These are phyloP conservation scores for Vidua macroura DNA, from an alignment of 2,113 vertebrate species.

Conservation along the genomic window DNA sequence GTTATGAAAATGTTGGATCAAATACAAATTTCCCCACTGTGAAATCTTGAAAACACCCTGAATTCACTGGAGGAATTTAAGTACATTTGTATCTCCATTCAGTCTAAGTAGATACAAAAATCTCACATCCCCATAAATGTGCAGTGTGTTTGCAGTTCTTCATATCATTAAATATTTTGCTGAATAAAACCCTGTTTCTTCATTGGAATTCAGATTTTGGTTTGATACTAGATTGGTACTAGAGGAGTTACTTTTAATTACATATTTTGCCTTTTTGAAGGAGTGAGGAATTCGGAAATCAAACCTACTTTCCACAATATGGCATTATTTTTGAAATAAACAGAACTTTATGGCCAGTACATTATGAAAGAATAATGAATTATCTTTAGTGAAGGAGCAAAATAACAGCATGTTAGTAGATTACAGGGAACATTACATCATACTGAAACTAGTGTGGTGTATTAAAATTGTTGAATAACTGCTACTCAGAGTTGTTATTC, in stretches of 20 bases:
- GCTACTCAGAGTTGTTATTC: not conserved
- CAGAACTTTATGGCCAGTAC: not conserved
- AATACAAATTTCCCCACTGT: too few species aligned
- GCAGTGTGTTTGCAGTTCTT: not conserved
- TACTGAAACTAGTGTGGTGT: not conserved
- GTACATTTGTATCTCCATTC: accelerated
- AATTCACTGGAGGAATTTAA: not conserved
- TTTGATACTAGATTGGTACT: not conserved
- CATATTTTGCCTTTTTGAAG: not conserved
- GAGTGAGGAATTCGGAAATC: not conserved
- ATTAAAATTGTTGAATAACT: not conserved
- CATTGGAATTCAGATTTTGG: not conserved
- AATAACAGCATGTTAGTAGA: not conserved
- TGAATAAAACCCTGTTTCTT: not conserved
- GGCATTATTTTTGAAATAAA: not conserved
- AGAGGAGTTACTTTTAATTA: not conserved
- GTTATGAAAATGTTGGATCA: not conserved
- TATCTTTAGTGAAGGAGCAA: not conserved
- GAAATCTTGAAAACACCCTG: not conserved
- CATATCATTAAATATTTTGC: not conserved
- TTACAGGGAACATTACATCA: not conserved
- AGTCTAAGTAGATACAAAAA: not conserved
- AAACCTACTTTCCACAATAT: not conserved
- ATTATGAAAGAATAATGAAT: not conserved
- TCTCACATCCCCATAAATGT: not conserved